Percentiles rank a stretch among this genome's conserved stretches.
Evolutionary conservation across 2,113 vertebrate genomes (phyloP).

Genomic region (Dasyornis broadbenti): DNA sequence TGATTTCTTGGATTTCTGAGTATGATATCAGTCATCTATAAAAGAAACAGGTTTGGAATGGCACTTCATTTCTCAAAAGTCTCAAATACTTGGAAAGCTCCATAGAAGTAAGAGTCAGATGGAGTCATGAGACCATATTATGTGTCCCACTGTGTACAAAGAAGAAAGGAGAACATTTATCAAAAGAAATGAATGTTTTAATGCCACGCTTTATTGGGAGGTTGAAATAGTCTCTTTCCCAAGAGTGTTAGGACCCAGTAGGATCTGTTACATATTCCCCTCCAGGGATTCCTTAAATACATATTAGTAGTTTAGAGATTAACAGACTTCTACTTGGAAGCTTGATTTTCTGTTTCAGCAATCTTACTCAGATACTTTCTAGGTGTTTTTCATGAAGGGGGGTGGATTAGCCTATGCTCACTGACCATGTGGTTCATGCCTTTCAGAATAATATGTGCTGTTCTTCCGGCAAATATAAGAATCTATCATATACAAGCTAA

Average conservation of each 20-base stretch:
- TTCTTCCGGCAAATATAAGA: not conserved
- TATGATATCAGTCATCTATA: not conserved
- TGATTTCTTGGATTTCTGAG: not conserved
- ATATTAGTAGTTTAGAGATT: not conserved
- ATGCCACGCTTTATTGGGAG: not conserved
- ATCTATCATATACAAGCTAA: not conserved
- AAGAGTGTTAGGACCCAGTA: not conserved
- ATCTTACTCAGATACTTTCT: not conserved
- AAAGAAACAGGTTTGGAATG: not conserved
- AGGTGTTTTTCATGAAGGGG: not conserved
- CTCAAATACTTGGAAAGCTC: not conserved
- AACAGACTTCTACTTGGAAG: not conserved
- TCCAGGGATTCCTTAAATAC: not conserved
- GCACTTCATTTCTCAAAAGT: not conserved
- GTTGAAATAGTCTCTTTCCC: not conserved
- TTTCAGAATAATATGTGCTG: not conserved
- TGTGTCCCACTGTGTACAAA: not conserved
- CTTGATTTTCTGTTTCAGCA: not conserved
- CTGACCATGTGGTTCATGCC: not conserved
- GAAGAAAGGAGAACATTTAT: not conserved
- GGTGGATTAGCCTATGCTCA: not conserved
- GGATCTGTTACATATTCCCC: not conserved
- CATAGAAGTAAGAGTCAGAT: not conserved
- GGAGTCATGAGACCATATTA: not conserved
- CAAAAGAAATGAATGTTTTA: not conserved